Conservation (phyloP, 2,888 invertebrate genomes). For the Callinectes sapidus region DNA sequence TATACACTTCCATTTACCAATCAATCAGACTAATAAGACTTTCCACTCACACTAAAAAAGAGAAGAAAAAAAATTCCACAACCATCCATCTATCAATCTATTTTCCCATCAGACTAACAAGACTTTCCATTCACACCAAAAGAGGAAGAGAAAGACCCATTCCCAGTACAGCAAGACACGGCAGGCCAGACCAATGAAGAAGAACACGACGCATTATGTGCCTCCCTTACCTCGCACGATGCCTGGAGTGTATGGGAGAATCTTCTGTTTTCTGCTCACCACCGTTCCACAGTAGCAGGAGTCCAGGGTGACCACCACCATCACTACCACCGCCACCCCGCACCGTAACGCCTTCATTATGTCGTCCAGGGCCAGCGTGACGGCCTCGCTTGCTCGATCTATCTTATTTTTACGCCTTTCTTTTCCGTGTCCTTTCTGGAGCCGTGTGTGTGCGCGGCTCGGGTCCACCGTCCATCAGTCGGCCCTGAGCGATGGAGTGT, state of each 20-base stretch:
- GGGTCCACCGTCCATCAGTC: slow-evolving; percentile 3
- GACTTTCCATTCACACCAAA: too few relatives aligned
- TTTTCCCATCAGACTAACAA: too few relatives aligned
- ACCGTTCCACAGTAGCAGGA: not conserved
- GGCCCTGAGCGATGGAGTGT: not conserved
- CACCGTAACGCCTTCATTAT: slow-evolving; percentile 27
- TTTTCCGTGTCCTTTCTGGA: not conserved
- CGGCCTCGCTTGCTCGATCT: not conserved
- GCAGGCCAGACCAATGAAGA: not conserved
- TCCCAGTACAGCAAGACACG: too few relatives aligned
- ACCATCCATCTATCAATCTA: too few relatives aligned
- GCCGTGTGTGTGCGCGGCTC: slow-evolving; percentile 5
- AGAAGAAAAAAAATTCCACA: too few relatives aligned
- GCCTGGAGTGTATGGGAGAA: not conserved
- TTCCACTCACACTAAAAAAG: too few relatives aligned
- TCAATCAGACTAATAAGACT: too few relatives aligned
- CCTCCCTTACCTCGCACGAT: slow-evolving; percentile 22
- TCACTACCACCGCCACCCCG: slow-evolving; percentile 20
- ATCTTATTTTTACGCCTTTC: not conserved
- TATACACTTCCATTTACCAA: too few relatives aligned
- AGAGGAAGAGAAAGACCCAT: too few relatives aligned
- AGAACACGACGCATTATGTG: not conserved
- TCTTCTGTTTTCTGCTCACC: not conserved
- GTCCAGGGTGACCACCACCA: slow-evolving; percentile 21
- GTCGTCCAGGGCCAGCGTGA: not conserved